These are phyloP conservation scores for Gallinago jamesoni DNA, from an alignment of 2,113 vertebrate species.

Conservation along the genomic window DNA sequence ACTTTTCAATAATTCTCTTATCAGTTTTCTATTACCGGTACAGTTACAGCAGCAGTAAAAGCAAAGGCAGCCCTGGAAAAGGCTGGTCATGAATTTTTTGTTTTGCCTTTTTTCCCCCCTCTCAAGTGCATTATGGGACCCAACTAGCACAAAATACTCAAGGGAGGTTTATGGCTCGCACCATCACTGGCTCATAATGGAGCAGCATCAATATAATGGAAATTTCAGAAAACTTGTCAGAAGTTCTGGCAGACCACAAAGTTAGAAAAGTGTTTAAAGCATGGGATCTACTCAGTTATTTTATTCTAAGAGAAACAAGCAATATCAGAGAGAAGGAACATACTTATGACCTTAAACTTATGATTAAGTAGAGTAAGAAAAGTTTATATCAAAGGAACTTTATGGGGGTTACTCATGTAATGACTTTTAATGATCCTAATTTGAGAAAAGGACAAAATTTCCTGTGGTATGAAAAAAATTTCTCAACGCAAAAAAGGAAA, in stretches of 20 bases:
- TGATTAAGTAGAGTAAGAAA: background rate
- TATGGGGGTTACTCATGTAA: background rate
- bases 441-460: background rate
- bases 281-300: background rate
- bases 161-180: background rate
- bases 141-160: background rate
- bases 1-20: background rate
- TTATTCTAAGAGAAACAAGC: background rate
- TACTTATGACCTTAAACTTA: background rate
- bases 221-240: background rate
- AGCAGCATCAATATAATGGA: background rate
- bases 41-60: background rate
- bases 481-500: background rate
- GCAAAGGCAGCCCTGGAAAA: background rate
- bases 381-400: background rate
- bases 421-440: slow-evolving; percentile 5
- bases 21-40: background rate
- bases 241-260: background rate
- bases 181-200: background rate
- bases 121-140: background rate
- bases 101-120: accelerated
- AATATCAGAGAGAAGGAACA: background rate
- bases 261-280: background rate
- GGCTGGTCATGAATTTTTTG: background rate
- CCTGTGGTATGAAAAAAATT: background rate